Evolutionary conservation across 1,140 invertebrate species (phyloP).

Genomic region (Atta texana): DNA sequence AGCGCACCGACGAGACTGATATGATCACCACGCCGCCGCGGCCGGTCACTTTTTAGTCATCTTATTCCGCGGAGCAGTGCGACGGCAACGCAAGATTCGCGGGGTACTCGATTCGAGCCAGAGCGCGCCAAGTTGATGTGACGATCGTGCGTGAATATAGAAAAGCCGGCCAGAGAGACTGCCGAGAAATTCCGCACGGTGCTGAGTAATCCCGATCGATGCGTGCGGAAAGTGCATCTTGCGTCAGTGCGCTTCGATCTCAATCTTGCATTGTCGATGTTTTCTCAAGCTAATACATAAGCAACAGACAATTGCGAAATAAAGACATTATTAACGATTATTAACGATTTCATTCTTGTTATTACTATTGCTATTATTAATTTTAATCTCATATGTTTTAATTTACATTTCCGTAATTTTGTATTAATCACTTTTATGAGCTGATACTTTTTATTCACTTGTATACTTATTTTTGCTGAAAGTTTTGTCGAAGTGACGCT

Average conservation of each 20-base stretch:
- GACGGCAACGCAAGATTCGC: neutral
- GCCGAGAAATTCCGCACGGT: constrained; percentile 47
- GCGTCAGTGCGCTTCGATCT: constrained; percentile 62
- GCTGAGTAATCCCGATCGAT: constrained; percentile 63
- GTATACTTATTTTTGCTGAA: neutral
- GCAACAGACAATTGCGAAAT: neutral
- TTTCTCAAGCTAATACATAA: constrained; percentile 11
- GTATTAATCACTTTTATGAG: neutral
- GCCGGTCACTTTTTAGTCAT: constrained; percentile 23
- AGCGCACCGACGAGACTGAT: constrained; percentile 13
- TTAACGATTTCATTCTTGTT: neutral
- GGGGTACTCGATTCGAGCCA: constrained; percentile 41
- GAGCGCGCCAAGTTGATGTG: constrained; percentile 69
- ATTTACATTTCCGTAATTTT: neutral
- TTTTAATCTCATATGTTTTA: neutral
- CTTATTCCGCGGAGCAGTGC: neutral
- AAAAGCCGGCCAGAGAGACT: constrained; percentile 76
- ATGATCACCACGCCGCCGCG: neutral
- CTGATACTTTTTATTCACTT: neutral
- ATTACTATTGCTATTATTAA: neutral
- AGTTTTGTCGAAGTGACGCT: neutral
- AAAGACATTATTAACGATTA: neutral
- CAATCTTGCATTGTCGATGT: constrained; percentile 33
- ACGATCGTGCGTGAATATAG: constrained; percentile 80
- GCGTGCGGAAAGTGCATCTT: constrained; percentile 52